Evolutionary conservation across 2,888 invertebrate genomes (phyloP).

Genomic region (Leucophenga montana): DNA sequence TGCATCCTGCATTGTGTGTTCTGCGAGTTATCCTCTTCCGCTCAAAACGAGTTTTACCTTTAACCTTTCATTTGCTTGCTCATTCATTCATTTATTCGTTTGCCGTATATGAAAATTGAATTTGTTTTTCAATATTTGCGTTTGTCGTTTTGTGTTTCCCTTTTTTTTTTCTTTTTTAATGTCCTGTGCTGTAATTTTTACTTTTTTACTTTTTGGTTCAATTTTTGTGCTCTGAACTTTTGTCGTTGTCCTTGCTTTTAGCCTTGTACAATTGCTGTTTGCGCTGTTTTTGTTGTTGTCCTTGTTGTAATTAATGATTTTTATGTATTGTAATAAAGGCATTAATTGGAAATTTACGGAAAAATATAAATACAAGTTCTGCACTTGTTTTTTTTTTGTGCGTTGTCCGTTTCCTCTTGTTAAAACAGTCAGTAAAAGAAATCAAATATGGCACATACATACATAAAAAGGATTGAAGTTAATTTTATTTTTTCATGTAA

Average conservation of each 20-base stretch:
- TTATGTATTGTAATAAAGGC: slow-evolving; percentile 59
- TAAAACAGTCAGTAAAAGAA: no score
- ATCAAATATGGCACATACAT: no score
- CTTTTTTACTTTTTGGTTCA: slow-evolving; percentile 27
- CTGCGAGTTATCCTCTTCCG: background rate
- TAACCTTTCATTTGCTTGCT: background rate
- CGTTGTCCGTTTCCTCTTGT: no score
- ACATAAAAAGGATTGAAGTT: no score
- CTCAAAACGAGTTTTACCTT: slow-evolving; percentile 7
- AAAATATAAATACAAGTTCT: background rate
- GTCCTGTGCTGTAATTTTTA: slow-evolving; percentile 4
- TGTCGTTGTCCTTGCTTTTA: slow-evolving; percentile 11
- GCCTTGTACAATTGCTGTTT: slow-evolving; percentile 22
- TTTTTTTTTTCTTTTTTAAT: background rate
- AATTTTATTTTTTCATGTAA: no score
- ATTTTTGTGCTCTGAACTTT: background rate
- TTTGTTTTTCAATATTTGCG: slow-evolving; percentile 63
- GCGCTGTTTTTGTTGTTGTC: slow-evolving; percentile 5
- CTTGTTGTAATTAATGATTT: slow-evolving; percentile 65
- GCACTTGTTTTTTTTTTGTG: no score
- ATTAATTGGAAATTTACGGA: slow-evolving; percentile 26
- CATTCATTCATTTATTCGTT: slow-evolving; percentile 2
- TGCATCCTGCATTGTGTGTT: slow-evolving; percentile 1
- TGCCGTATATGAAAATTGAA: slow-evolving; percentile 60
- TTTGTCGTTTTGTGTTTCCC: slow-evolving; percentile 33